Conservation (phyloP, 2,113 vertebrate species). For the Oreamnos americanus region DNA sequence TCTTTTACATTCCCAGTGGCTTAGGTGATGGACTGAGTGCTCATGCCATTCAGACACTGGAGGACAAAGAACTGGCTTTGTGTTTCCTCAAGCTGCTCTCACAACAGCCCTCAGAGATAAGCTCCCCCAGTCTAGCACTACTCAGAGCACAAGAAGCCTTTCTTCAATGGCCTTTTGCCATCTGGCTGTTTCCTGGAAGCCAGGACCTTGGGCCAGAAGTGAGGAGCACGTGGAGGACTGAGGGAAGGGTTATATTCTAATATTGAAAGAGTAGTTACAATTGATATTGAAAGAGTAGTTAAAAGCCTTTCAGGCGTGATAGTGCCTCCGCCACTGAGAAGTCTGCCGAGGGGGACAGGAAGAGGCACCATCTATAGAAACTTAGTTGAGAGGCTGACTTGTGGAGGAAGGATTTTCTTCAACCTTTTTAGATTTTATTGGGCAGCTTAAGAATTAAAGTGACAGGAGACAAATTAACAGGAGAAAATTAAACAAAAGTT, state of each 20-base stretch:
- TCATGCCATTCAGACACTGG: accelerated
- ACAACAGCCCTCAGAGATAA: not conserved
- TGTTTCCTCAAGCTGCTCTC: not conserved
- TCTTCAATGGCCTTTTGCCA: not conserved
- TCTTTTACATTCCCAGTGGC: not conserved
- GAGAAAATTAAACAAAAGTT: not conserved
- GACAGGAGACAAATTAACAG: not conserved
- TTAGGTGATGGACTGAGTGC: not conserved
- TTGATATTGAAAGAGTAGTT: not conserved
- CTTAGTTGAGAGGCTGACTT: not conserved
- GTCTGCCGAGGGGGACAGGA: not conserved
- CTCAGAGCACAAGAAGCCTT: not conserved
- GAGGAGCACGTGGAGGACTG: not conserved
- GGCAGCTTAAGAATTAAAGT: not conserved
- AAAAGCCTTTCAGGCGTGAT: not conserved
- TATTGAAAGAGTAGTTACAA: not conserved
- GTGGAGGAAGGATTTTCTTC: not conserved
- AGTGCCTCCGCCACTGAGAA: not conserved
- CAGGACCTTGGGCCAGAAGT: not conserved
- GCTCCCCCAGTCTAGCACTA: not conserved
- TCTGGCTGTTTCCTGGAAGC: not conserved
- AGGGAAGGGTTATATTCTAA: not conserved
- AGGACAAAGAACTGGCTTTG: not conserved
- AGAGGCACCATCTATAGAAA: not conserved
- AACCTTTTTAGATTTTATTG: not conserved